phyloP scores from a whole-genome alignment of 2,797 vertebrate species.

The Furcifer pardalis region DNA sequence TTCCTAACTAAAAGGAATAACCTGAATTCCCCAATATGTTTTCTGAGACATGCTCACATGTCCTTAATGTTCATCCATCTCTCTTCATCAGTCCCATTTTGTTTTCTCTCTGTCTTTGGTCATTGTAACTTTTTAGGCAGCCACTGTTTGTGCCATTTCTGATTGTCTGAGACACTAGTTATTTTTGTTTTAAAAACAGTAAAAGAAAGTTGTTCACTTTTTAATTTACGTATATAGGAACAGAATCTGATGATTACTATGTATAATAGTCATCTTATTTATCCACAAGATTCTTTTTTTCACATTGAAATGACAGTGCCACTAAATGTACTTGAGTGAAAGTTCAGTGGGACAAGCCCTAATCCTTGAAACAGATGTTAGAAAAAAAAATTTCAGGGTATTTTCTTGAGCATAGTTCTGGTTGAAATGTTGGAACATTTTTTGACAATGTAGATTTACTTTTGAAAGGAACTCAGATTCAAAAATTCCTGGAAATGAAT shows the following conservation, averaged over 20 bases:
- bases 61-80: neutral
- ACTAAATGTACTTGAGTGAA: neutral
- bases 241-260: neutral
- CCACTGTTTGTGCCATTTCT: neutral
- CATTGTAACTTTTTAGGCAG: neutral
- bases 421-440: conserved; percentile 7
- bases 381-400: conserved; percentile 12
- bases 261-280: neutral
- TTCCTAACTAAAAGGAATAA: too few species aligned
- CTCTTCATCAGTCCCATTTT: neutral
- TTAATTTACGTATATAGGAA: neutral
- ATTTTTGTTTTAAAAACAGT: neutral
- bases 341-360: neutral
- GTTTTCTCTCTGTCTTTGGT: too few species aligned
- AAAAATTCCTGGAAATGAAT: conserved; percentile 27
- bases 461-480: conserved; percentile 12
- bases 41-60: neutral
- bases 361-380: conserved; percentile 21
- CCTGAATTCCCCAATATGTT: too few species aligned
- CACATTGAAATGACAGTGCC: neutral
- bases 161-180: neutral
- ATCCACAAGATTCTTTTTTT: neutral
- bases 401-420: conserved; percentile 26
- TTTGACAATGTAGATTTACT: conserved; percentile 11
- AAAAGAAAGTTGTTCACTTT: neutral